Evolutionary conservation across 2,797 vertebrate genomes (phyloP).

Genomic region (Thalassophryne amazonica): DNA sequence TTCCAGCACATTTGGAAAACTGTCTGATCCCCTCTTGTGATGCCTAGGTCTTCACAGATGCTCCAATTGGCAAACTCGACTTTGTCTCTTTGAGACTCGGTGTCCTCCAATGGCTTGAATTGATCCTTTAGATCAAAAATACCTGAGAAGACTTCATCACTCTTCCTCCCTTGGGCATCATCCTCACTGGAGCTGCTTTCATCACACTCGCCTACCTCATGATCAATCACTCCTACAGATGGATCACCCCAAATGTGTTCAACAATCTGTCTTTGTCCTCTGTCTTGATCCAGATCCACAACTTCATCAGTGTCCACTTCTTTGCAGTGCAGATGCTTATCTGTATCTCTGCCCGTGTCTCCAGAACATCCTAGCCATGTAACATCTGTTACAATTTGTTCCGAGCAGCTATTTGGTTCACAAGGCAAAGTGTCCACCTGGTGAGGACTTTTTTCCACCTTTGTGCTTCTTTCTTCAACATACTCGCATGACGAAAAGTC

Average conservation of each 20-base stretch:
- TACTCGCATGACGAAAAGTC: conserved; percentile 72
- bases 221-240: not conserved
- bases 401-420: not conserved
- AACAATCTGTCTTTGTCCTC: not conserved
- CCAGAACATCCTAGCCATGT: not conserved
- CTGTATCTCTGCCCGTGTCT: conserved; percentile 19
- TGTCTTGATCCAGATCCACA: not conserved
- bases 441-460: not conserved
- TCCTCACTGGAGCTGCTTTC: conserved; percentile 49
- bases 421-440: not conserved
- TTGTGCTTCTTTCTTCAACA: conserved; percentile 16
- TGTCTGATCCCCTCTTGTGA: not conserved
- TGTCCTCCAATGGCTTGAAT: not conserved
- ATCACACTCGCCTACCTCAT: conserved; percentile 27
- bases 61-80: conserved; percentile 2
- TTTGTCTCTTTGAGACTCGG: not conserved
- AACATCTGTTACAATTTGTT: not conserved
- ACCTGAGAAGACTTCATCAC: not conserved
- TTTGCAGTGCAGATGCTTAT: conserved; percentile 33
- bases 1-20: conserved; percentile 26
- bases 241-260: not conserved
- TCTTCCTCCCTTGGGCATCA: conserved; percentile 10
- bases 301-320: conserved; percentile 10
- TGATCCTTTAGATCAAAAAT: not conserved
- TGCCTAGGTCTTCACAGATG: not conserved